Base-by-base conservation (phyloP, 2,888 invertebrate species). In the Pristionchus entomophagus region DNA sequence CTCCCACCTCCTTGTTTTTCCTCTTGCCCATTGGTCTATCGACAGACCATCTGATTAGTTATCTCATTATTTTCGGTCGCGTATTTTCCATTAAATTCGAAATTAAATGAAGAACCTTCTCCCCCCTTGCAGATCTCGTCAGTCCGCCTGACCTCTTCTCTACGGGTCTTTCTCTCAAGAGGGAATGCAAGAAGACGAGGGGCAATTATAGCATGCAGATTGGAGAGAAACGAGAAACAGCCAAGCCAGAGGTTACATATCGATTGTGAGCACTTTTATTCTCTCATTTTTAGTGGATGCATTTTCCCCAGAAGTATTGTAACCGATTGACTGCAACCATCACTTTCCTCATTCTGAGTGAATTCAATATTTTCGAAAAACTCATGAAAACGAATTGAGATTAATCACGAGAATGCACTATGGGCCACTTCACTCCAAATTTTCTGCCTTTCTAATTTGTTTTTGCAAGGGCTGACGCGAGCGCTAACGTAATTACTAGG, bases 121-220 rank as follows among this genome's bases (percentile, higher is more conserved):
- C 56, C 32, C 29, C 17, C 12, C 2, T 62, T 62, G 29, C 62
- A 62, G 62, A 14, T 45, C 14, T 32, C 59, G n/a, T 59, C 59
- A 59, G 26, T 26, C 59, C 6, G 22, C 6, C 59, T 4, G 2
- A 12, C 12, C n/a, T 26, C 59, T 59, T 4, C 59, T 59, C 62
- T 4, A 32, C 62, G 62, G 62, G 62, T 62, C 8, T n/a, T n/a
- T n/a, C n/a, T n/a, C n/a, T 32, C 62, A 26, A 32, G 29, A n/a
- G 45, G 26, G 32, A 32, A 69, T 69, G 69, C 38, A 38, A 69
- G n/a, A n/a, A n/a, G 69, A 69, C 17, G 69, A 38, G 62, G 32
- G 17, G 69, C 69, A 69, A 69, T 69, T 69, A 69, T 69, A 69
- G 69, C 35, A 69, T 69, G 69, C 69, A 38, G n/a, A 69, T 69